Evolutionary conservation across 2,888 invertebrate species (phyloP), one percentile per base, ranked within the genome.

Genomic region (Lepidochitona cinerea): DNA sequence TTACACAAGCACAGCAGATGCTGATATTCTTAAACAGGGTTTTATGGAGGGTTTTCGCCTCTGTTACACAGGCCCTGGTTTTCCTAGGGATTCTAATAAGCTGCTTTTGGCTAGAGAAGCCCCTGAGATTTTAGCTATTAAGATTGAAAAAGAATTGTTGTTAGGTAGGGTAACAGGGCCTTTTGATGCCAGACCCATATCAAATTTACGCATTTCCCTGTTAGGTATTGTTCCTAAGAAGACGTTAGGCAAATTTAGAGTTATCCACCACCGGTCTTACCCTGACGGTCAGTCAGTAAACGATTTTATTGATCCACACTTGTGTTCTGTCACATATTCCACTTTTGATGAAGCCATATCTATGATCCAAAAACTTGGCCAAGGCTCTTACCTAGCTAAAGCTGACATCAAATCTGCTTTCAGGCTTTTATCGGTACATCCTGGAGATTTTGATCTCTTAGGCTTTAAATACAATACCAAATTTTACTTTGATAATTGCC

Each of bases 391-490:
- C 0, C 49, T 73, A 18, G 77, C 53, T 5, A 80, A 78, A 59
- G 29, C 68, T 2, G 78, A 78, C 41, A 75, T 78, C 0, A 70
- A 77, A 52, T 73, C 71, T n/a, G 76, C 78, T 7, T 78, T 77
- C 41, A 37, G 78, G 2, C 49, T 78, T 2, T 36, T 78, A 9
- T 72, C 74, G 3, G 59, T 80, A 3, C n/a, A 36, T 36, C 74
- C 74, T 6, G 41, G 33, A 5, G 78, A 79, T 70, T 76, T 77
- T 71, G 72, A 75, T 18, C 64, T 68, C 18, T n/a, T 80, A 0
- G 75, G 80, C 0, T 70, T 74, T 68, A 37, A 54, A 37, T 71
- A 73, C 64, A 37, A 75, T 14, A 53, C 65, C 23, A 23, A 37
- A 12, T 75, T 70, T 69, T 79, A 74, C 29, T 41, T 73, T 36